A percentile compares a stretch with the other conserved stretches of the same genome.
phyloP scores from a whole-genome alignment of 2,797 vertebrate species.

The Octomys mimax region DNA sequence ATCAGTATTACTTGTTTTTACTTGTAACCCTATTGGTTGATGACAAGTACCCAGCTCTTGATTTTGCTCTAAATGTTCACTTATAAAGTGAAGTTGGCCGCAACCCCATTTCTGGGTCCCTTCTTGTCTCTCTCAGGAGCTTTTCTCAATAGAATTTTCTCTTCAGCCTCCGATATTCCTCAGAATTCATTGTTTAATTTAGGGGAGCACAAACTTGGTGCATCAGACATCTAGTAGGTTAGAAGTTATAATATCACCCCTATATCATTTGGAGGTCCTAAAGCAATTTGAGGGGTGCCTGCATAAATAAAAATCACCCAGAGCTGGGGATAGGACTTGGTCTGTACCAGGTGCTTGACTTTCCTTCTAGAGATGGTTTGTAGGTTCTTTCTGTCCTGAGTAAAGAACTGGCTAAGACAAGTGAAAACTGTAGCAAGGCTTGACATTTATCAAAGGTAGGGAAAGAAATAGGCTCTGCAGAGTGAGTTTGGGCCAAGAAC shows the following conservation, averaged over 20 bases:
- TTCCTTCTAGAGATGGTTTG: neutral
- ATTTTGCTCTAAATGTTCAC: neutral
- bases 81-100: neutral
- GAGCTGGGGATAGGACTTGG: neutral
- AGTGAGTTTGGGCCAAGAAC: neutral
- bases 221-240: neutral
- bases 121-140: neutral
- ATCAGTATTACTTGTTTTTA: neutral
- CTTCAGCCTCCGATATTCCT: neutral
- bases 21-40: neutral
- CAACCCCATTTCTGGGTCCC: neutral
- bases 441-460: neutral
- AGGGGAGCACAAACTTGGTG: neutral
- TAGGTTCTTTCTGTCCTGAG: neutral
- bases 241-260: neutral
- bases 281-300: neutral
- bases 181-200: neutral
- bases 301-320: neutral
- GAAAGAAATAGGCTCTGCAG: neutral
- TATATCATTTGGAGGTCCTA: neutral
- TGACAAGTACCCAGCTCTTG: neutral
- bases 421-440: neutral
- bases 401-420: neutral
- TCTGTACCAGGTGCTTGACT: neutral
- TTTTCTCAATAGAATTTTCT: neutral